Base-by-base conservation (phyloP, 2,113 vertebrate species). In the Lanius collurio region DNA sequence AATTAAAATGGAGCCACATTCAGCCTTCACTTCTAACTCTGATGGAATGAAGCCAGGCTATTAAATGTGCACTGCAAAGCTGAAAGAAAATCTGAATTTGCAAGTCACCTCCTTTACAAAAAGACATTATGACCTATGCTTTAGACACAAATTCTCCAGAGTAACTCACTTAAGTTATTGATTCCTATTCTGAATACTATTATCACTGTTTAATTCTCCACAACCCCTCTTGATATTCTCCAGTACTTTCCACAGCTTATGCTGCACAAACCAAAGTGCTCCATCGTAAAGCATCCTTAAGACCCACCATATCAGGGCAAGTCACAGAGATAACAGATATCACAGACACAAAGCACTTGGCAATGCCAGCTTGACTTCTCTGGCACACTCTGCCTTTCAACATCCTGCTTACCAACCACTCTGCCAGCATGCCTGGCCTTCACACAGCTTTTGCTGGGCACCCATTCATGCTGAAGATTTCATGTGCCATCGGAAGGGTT, bases 311-410 rank as follows among this genome's bases (percentile, higher is more conserved):
- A 4, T 6, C 84, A 91, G 10, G 56, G 27, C 65, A 75, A 79
- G 31, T 19, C 44, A 50, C 59, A 42, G 42, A 70, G 65, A 31
- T 50, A 50, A 55, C 0, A 0, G 0, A 8, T 39, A 46, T 16
- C 26, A 11, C 0, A 2, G 2, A 33, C 42, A 86, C 19, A 31
- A 69, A 11, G 67, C 50, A 73, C 35, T 9, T 1, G 0, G 63
- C 18, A 55, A 24, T 9, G 73, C 52, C 83, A 83, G 10, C 52
- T 15, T 78, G 76, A 55, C 46, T 90, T 7, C 57, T 33, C 79
- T n/a, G 73, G 64, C 41, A 60, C 27, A 9, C 46, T 52, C 57
- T 65, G 88, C 64, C 33, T 56, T 70, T 22, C 86, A 89, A n/a
- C 23, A 42, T 13, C n/a, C 68, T 60, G 64, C 47, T 92, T 18